phyloP scores from a whole-genome alignment of 1,140 invertebrate species.

The Bombus soroeensis region DNA sequence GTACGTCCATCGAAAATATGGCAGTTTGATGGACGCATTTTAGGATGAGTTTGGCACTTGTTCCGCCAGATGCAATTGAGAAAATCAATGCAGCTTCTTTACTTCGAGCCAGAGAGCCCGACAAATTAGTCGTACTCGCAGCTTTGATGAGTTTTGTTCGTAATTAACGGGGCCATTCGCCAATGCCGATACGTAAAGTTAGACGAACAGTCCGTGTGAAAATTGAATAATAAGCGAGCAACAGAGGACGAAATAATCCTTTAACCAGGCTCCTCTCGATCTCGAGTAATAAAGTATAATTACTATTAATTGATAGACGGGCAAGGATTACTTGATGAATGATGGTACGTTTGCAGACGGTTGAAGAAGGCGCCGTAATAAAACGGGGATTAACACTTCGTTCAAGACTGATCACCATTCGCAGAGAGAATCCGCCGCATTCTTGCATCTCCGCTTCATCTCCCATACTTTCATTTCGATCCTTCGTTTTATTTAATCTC shows the following conservation, averaged over 20 bases:
- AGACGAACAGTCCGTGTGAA: background rate
- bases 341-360: slow-evolving; percentile 9
- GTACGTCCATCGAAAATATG: no score
- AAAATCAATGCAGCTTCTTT: background rate
- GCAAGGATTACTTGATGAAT: slow-evolving; percentile 28
- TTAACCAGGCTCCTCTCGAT: background rate
- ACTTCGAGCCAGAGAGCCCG: background rate
- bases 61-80: background rate
- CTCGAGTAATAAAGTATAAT: slow-evolving; percentile 32
- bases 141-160: slow-evolving; percentile 20
- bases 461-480: background rate
- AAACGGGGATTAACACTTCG: slow-evolving; percentile 37
- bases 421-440: background rate
- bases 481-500: slow-evolving; percentile 15
- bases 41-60: no score
- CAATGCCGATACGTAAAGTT: background rate
- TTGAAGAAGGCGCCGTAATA: slow-evolving; percentile 28
- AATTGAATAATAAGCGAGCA: background rate
- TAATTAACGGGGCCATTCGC: slow-evolving; percentile 18
- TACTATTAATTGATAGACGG: slow-evolving; percentile 33
- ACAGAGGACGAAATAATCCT: slow-evolving; percentile 22
- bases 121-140: slow-evolving; percentile 10
- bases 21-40: no score
- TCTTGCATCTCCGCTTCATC: background rate
- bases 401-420: slow-evolving; percentile 1